phyloP scores from a whole-genome alignment of 2,113 vertebrate genomes.

The Hippocampus barbouri region DNA sequence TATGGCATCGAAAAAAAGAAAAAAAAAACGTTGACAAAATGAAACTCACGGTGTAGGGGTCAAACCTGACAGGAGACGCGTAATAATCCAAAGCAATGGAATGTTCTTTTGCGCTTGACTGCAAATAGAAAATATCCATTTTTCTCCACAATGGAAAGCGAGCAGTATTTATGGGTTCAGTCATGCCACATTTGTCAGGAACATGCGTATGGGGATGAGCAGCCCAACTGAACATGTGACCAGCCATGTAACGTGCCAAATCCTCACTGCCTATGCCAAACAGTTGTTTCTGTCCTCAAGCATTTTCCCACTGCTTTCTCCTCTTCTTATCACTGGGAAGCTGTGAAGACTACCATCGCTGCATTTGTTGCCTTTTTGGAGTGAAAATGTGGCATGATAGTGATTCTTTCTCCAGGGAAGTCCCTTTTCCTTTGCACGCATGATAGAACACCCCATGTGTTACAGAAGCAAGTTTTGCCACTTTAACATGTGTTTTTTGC shows the following conservation, averaged over 20 bases:
- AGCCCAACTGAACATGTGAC: neutral
- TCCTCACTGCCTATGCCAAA: neutral
- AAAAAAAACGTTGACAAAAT: neutral
- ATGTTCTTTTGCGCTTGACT: neutral
- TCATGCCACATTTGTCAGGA: neutral
- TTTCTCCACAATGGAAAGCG: neutral
- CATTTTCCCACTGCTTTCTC: constrained; percentile 11
- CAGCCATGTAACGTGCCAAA: neutral
- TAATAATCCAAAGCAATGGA: neutral
- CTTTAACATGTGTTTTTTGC: no score
- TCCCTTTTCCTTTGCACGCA: neutral
- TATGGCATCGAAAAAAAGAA: neutral
- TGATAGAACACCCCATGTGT: no score
- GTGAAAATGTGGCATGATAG: neutral
- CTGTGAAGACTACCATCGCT: constrained; percentile 3
- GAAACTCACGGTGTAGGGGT: neutral
- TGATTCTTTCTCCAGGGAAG: neutral
- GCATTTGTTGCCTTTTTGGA: neutral
- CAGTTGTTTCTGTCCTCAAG: constrained; percentile 9
- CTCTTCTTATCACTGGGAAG: constrained; percentile 2
- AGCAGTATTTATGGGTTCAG: neutral
- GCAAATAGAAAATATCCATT: neutral
- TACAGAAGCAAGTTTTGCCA: no score
- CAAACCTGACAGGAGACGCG: neutral
- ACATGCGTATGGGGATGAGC: neutral